Evolutionary conservation across 2,888 invertebrate species (phyloP), one percentile per base, ranked within the genome.

Genomic region (Geotrupes spiniger): DNA sequence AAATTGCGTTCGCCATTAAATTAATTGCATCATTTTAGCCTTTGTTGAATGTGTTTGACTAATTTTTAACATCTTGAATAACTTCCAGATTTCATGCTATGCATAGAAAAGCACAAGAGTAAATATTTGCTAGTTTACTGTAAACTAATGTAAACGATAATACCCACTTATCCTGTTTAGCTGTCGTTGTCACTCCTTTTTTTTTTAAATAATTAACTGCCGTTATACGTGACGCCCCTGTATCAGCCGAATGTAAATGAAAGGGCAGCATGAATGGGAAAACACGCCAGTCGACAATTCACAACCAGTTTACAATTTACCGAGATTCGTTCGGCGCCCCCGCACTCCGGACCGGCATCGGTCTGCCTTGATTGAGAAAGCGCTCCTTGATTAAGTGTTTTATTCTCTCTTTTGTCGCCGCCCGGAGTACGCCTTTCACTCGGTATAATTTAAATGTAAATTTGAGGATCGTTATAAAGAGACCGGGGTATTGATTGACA

Each of bases 391-490:
- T 61, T 59, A 61, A 59, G 61, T 59, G 61, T 58, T 60, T 60
- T 55, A 54, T 57, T 58, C 57, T 42, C 58, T 60, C 56, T 57
- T 58, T 57, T 21, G 21, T 21, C 21, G 6, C 54, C 48, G 47
- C 48, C 49, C 29, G 46, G 56, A 52, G 53, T 51, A 46, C 49
- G 48, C 53, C 45, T 41, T 48, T 53, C 55, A 56, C 52, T 54
- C 57, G 57, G 52, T 58, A 62, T 61, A 60, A 62, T 62, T 60
- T 61, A 62, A 61, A 62, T 62, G 63, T 61, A 63, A 63, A 63
- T 63, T 62, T 56, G 53, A 53, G 59, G 61, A 62, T 61, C 58
- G 58, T 56, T 59, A 55, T 54, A 57, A 54, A 43, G 42, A 51
- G 54, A 21, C 47, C 58, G 49, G 49, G 46, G 54, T 59, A 60